A percentile compares a stretch with the other conserved stretches of the same genome.
Evolutionary conservation across 2,797 vertebrate genomes (phyloP).

Genomic region (Spheniscus humboldti): DNA sequence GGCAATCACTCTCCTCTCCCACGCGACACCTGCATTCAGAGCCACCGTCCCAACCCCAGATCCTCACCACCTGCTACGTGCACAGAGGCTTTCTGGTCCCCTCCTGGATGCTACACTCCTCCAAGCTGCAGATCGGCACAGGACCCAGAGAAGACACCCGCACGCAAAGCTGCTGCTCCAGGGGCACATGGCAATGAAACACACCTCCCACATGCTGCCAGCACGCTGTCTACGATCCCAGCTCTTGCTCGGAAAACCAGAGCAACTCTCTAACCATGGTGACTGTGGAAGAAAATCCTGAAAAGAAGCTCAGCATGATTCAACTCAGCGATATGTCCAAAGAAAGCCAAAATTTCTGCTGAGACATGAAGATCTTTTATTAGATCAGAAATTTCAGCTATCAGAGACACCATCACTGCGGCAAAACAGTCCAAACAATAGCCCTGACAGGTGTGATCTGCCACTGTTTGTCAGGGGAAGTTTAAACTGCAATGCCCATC

Average conservation of each 20-base stretch:
- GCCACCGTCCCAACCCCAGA: not conserved
- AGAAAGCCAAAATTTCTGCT: not conserved
- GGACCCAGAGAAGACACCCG: not conserved
- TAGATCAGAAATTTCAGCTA: too few relatives aligned
- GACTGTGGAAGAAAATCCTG: not conserved
- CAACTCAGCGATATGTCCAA: not conserved
- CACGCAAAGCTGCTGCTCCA: not conserved
- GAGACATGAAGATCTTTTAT: too few relatives aligned
- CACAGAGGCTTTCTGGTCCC: not conserved
- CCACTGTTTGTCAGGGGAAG: not conserved
- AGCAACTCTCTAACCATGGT: not conserved
- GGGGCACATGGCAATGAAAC: slow-evolving; percentile 16
- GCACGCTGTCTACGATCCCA: not conserved
- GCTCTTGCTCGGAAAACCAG: not conserved
- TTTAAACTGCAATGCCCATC: not conserved
- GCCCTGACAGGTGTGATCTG: not conserved
- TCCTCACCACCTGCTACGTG: fast-evolving
- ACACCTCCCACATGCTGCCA: slow-evolving; percentile 36
- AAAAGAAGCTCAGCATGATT: not conserved
- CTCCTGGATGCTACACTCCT: not conserved
- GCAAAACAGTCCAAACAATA: not conserved
- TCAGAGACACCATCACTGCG: too few relatives aligned
- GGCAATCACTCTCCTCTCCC: not conserved
- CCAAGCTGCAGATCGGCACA: not conserved
- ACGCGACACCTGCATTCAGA: not conserved